A percentile compares a stretch with the other conserved stretches of the same genome.
These are phyloP conservation scores for Hipparchia semele DNA, from an alignment of 2,888 invertebrate genomes.

Conservation along the genomic window DNA sequence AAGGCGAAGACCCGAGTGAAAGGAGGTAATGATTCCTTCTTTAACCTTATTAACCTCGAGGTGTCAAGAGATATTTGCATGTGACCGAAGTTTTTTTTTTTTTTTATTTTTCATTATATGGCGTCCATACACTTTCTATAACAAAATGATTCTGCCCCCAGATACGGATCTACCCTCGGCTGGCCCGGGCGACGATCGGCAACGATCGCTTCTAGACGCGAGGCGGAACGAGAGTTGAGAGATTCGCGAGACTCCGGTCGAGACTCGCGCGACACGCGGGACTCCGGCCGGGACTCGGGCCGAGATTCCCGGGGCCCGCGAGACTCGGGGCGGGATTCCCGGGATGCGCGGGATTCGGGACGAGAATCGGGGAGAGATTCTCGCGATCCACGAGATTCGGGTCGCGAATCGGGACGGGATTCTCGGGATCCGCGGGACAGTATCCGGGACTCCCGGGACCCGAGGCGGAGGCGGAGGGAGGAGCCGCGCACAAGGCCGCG, in stretches of 20 bases:
- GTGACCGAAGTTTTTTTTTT: too few species aligned
- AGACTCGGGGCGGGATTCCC: conserved; percentile 49
- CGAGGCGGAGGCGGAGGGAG: conserved; percentile 48
- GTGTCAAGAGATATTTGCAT: too few species aligned
- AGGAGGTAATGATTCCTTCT: conserved; percentile 44
- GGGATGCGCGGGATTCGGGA: conserved; percentile 44
- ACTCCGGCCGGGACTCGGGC: conserved; percentile 47
- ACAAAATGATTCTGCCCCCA: conserved; percentile 12
- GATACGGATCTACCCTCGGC: conserved; percentile 71
- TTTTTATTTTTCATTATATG: too few species aligned
- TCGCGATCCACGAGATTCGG: conserved; percentile 47
- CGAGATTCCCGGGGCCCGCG: conserved; percentile 52
- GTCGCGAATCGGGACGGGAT: conserved; percentile 50
- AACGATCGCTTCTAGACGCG: conserved; percentile 48
- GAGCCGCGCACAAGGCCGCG: conserved; percentile 45
- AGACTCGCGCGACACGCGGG: conserved; percentile 60
- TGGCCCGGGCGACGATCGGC: conserved; percentile 62
- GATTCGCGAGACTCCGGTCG: conserved; percentile 44
- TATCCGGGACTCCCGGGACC: conserved; percentile 51
- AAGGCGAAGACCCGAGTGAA: conserved; percentile 78
- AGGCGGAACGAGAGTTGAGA: conserved; percentile 44
- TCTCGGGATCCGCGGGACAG: conserved; percentile 67
- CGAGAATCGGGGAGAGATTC: conserved; percentile 56
- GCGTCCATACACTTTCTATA: too few species aligned
- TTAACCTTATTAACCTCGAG: too few species aligned